Evolutionary conservation across 1,140 invertebrate genomes (phyloP), one percentile per base, ranked within the genome.

Genomic region (Steinernema feltiae): DNA sequence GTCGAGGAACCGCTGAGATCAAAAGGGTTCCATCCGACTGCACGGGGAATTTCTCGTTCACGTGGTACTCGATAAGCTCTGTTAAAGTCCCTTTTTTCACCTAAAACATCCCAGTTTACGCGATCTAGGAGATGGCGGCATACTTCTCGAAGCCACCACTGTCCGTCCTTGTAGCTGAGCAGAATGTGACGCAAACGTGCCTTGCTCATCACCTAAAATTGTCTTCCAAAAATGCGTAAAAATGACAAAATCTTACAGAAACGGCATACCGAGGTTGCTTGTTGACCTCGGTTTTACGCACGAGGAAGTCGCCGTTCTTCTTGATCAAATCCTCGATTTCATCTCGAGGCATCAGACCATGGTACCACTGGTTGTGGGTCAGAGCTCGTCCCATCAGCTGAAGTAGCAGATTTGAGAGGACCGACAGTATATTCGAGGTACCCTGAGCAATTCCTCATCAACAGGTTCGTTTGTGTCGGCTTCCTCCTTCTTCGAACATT

Each of bases 261-360:
- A 80, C 74, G n/a, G 74, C 73, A 63, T 83, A 76, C 89, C 95
- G 92, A 83, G 93, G 90, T 86, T 96, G 92, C 86, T 94, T 91
- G 86, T 94, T 96, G 87, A 92, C 90, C n/a, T 92, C 93, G 41
- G 94, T 97, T 89, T 97, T 94, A 29, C 95, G 89, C 31, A 98
- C 94, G 70, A 98, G 89, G 87, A 94, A 98, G 86, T 97, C 95
- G 0, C 95, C 95, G 83, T 98, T 93, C 69, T 91, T 91, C 18
- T 91, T 90, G 27, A 98, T 88, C 18, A 97, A 89, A 75, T 94
- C 88, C 15, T 97, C 94, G 0, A 97, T 95, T 89, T 98, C 95
- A 87, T 97, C 94, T 48, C 95, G 89, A 0, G 95, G 95, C 41
- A 98, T 85, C 0, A 97, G 94, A 1, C 95, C 95, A 86, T 98